Conservation (phyloP, 2,113 vertebrate species). For the Nipponia nippon region DNA sequence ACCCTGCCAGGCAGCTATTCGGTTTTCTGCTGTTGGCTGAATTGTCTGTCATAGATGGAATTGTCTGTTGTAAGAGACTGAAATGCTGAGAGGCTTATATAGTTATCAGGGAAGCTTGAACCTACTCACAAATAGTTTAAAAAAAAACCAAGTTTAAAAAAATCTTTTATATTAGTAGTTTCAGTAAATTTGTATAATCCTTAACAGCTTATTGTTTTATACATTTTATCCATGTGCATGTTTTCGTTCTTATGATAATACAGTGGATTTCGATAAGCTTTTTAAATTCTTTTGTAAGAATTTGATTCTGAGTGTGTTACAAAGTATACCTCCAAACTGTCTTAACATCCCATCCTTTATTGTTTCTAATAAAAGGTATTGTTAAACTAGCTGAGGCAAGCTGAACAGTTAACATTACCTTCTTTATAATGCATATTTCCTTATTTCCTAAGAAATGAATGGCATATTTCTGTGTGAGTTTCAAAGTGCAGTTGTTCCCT, state of each 20-base stretch:
- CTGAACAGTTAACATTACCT: neutral
- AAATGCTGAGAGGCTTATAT: neutral
- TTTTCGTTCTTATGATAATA: neutral
- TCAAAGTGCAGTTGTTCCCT: neutral
- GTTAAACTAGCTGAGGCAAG: neutral
- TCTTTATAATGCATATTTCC: neutral
- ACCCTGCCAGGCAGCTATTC: neutral
- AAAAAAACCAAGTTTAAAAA: fast-evolving
- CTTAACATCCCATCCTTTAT: neutral
- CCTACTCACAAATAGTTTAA: neutral
- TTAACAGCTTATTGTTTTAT: neutral
- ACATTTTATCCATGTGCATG: fast-evolving
- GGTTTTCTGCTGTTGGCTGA: neutral
- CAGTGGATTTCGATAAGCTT: neutral
- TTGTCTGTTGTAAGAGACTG: neutral
- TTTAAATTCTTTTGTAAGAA: neutral
- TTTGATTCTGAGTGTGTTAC: neutral
- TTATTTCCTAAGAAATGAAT: neutral
- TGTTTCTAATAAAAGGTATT: neutral
- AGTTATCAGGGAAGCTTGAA: neutral
- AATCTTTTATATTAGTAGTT: neutral
- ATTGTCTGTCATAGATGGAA: neutral
- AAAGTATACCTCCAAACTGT: neutral
- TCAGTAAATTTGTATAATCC: neutral
- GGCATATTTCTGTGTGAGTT: neutral